Conservation (phyloP, 2,888 invertebrate genomes). For the Ochropleura leucogaster region DNA sequence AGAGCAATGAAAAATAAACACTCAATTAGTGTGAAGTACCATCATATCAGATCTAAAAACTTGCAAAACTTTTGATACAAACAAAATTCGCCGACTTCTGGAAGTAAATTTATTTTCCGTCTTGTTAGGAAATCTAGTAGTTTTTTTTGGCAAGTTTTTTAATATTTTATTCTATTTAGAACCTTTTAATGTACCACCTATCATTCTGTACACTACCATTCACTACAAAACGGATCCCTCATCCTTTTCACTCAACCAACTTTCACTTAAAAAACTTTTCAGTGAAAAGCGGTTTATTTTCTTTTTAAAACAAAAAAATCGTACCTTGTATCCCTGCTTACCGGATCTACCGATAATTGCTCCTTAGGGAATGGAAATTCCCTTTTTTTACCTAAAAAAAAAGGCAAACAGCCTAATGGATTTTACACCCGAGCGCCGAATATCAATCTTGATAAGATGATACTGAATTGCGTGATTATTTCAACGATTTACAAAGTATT, state of each 20-base stretch:
- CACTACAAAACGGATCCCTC: not conserved
- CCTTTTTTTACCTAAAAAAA: constrained; percentile 28
- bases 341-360: constrained; percentile 16
- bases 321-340: constrained; percentile 8
- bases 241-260: constrained; percentile 20
- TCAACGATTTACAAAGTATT: constrained; percentile 16
- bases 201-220: too few species aligned
- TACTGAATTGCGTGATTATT: constrained; percentile 31
- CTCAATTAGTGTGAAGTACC: too few species aligned
- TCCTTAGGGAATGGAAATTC: constrained; percentile 33
- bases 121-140: too few species aligned
- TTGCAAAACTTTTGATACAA: too few species aligned
- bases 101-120: too few species aligned
- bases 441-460: constrained; percentile 44
- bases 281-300: constrained; percentile 32
- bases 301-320: constrained; percentile 11
- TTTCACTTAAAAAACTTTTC: constrained; percentile 29
- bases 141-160: too few species aligned
- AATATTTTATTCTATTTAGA: too few species aligned
- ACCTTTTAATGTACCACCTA: too few species aligned
- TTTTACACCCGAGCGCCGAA: constrained; percentile 37
- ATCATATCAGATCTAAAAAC: too few species aligned
- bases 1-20: too few species aligned
- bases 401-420: constrained; percentile 41
- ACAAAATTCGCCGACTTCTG: too few species aligned